Conservation (phyloP, 2,113 vertebrate genomes). For the Mastomys natalensis region DNA sequence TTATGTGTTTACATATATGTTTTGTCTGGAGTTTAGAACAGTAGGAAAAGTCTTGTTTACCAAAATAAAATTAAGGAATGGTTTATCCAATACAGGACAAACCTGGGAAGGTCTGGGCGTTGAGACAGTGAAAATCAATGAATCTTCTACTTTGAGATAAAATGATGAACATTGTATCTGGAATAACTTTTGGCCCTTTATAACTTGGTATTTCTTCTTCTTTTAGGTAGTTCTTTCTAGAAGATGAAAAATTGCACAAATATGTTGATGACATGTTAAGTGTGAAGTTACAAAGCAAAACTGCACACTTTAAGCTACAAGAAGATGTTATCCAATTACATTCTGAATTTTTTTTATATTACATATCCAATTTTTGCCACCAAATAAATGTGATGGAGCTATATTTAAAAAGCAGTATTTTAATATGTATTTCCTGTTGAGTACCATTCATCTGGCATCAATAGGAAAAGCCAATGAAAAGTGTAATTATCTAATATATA, state of each 20-base stretch:
- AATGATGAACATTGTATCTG: neutral
- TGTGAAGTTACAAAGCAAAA: neutral
- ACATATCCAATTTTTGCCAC: slow-evolving; percentile 71
- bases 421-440: slow-evolving; percentile 73
- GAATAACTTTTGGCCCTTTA: neutral
- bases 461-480: slow-evolving; percentile 80
- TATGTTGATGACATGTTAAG: neutral
- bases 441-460: slow-evolving; percentile 76
- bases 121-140: neutral
- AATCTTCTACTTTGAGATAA: neutral
- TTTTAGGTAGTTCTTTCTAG: neutral
- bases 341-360: slow-evolving; percentile 52
- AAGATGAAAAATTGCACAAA: neutral
- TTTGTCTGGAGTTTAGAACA: neutral
- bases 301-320: neutral
- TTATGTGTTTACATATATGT: neutral
- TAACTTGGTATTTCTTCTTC: neutral
- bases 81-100: neutral
- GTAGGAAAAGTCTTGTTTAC: neutral
- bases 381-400: slow-evolving; percentile 72
- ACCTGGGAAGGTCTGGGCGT: neutral
- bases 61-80: slow-evolving; percentile 6
- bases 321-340: neutral
- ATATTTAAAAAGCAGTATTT: slow-evolving; percentile 78
- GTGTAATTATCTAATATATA: slow-evolving; percentile 82